Base-by-base conservation (phyloP, 2,113 vertebrate species). In the Euleptes europaea region DNA sequence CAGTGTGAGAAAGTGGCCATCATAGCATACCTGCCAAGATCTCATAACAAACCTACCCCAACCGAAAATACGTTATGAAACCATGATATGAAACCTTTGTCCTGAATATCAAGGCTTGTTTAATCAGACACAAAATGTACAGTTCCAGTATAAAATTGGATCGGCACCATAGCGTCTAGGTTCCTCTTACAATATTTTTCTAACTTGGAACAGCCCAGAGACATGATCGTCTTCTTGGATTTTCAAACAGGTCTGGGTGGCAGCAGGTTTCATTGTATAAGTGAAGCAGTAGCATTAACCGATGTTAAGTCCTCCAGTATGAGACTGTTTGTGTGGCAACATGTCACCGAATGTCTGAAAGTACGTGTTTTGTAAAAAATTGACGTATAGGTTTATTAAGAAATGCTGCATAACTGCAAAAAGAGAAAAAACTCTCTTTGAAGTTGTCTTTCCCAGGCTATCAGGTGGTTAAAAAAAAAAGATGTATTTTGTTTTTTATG, bases 381-480 rank as follows among this genome's bases (percentile, higher is more conserved):
- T 0, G 0, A 26, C 13, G 40, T 1, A 21, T 69, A 83, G 47
- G 12, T 19, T 60, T n/a, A 40, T 28, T 4, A 23, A 26, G 1
- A 40, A 19, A 60, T 57, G 75, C 2, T 23, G 19, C 42, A 33
- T n/a, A 1, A 23, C 3, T 4, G 66, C n/a, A 47, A 65, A 19
- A 65, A 19, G 14, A 33, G 7, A 44, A 42, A 84, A 35, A 21
- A 4, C n/a, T n/a, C n/a, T 35, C 80, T 91, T 57, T 60, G 47
- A 77, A 87, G 80, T 15, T 21, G 31, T 66, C 17, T 80, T 78
- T 71, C 70, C 28, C 28, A 17, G 21, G n/a, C 35, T 17, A 12
- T 38, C 51, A 0, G 0, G 67, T 23, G 63, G 0, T 33, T n/a
- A n/a, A n/a, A n/a, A n/a, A n/a, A n/a, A n/a, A n/a, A 28, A 33